Conservation (phyloP, 2,113 vertebrate genomes). For the Micromys minutus region DNA sequence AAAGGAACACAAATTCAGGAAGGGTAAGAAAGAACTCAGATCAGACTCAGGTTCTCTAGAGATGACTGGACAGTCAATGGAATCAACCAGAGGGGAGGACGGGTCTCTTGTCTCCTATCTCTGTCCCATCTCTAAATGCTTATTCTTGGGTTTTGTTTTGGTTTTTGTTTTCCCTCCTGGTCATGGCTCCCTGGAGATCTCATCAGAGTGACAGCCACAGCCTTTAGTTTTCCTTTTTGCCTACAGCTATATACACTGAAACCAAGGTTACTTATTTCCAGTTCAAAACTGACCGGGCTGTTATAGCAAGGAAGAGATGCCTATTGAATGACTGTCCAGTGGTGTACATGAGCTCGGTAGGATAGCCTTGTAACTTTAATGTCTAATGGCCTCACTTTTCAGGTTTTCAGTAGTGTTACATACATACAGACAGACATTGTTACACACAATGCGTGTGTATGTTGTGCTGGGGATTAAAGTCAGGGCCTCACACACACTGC, state of each 20-base stretch:
- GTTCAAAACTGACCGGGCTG: background rate
- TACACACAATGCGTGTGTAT: no score
- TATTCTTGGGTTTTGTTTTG: background rate
- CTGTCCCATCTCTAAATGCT: background rate
- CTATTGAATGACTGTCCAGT: constrained; percentile 1
- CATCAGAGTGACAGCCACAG: background rate
- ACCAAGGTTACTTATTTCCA: constrained; percentile 7
- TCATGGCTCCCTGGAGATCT: background rate
- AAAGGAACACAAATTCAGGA: constrained; percentile 22
- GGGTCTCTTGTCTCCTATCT: background rate
- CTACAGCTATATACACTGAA: background rate
- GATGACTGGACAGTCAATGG: background rate
- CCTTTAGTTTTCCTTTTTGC: constrained; percentile 43
- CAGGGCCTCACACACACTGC: background rate
- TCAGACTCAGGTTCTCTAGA: background rate
- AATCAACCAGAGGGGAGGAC: background rate
- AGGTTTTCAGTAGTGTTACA: background rate
- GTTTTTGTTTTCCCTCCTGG: background rate
- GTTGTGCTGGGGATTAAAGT: background rate
- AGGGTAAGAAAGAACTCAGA: background rate
- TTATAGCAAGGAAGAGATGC: background rate
- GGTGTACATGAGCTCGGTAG: background rate
- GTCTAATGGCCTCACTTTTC: background rate
- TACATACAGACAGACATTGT: no score
- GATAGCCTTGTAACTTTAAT: background rate